Base-by-base conservation (phyloP, 2,797 vertebrate genomes). In the Allobates femoralis region DNA sequence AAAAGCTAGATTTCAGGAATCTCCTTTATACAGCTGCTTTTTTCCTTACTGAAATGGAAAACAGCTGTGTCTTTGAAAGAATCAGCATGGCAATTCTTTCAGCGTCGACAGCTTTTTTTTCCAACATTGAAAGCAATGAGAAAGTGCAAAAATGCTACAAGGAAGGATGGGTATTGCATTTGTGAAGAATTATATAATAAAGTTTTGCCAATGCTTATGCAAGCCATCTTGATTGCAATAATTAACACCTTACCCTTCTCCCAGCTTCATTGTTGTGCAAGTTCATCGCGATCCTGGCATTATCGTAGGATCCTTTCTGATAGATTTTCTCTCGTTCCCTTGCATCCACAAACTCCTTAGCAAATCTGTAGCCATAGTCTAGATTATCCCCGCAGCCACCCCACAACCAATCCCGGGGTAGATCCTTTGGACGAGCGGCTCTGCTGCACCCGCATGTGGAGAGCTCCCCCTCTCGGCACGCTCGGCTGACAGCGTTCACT, bases 331-430 rank as follows among this genome's bases (percentile, higher is more conserved):
- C 98, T 0, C 98, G 91, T 91, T 99, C 98, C 0, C 97, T 96
- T 1, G 98, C 98, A 0, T 99, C 98, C 90, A 99, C 98, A n/a
- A 99, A 99, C 93, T 99, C 98, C 91, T 96, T 99, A 89, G 98
- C 97, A 69, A 99, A 99, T 91, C 98, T 96, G 88, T 98, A 99
- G 50, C 98, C 98, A 0, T 99, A 99, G 89, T 97, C 97, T 21
- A 98, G 95, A 94, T 99, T 99, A 92, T 99, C 98, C 2, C 98
- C 98, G 2, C 98, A 99, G 93, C 98, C 98, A 0, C 98, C 98
- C 98, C 98, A 99, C 88, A 99, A 95, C 98, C 98, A 99, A 92
- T 99, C 98, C 85, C 98, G 94, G 8, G 97, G 98, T 84, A 99
- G 94, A 85, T 99, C 98, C 93, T 97, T 98, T 86, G 98, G 98